phyloP scores from a whole-genome alignment of 2,888 invertebrate genomes.

The Eupeodes luniger region DNA sequence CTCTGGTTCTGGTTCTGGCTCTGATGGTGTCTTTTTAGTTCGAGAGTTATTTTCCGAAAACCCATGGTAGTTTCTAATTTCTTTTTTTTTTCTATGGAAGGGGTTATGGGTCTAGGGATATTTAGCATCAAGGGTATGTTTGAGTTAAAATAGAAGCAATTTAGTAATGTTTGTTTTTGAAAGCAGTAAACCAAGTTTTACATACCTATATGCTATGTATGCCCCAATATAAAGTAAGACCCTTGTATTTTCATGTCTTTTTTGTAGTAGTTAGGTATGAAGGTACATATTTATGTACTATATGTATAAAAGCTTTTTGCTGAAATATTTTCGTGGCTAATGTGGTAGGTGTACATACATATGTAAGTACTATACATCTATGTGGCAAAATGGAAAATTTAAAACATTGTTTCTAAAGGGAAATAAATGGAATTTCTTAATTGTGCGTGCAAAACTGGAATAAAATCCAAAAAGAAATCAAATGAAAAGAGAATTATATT shows the following conservation, averaged over 20 bases:
- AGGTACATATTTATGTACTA: background rate
- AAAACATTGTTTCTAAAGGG: background rate
- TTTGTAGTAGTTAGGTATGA: background rate
- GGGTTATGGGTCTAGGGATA: background rate
- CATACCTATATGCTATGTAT: background rate
- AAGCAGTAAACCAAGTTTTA: background rate
- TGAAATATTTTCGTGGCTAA: constrained; percentile 65
- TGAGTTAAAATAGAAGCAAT: constrained; percentile 43
- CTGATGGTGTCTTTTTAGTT: background rate
- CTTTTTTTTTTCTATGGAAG: background rate
- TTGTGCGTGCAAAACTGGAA: background rate
- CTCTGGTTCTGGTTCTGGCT: no score
- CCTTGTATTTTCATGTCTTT: background rate
- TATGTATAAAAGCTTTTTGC: constrained; percentile 62
- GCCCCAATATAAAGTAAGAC: background rate
- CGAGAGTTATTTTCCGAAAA: background rate
- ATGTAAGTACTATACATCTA: no score
- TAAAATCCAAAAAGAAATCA: no score
- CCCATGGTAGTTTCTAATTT: background rate
- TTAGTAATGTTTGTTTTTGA: constrained; percentile 35
- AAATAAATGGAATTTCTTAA: constrained; percentile 24
- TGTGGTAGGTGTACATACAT: constrained; percentile 31
- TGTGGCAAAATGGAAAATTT: constrained; percentile 33
- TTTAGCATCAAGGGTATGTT: background rate
- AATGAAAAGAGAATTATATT: background rate